phyloP scores from a whole-genome alignment of 2,113 vertebrate species.

The Motacilla alba region DNA sequence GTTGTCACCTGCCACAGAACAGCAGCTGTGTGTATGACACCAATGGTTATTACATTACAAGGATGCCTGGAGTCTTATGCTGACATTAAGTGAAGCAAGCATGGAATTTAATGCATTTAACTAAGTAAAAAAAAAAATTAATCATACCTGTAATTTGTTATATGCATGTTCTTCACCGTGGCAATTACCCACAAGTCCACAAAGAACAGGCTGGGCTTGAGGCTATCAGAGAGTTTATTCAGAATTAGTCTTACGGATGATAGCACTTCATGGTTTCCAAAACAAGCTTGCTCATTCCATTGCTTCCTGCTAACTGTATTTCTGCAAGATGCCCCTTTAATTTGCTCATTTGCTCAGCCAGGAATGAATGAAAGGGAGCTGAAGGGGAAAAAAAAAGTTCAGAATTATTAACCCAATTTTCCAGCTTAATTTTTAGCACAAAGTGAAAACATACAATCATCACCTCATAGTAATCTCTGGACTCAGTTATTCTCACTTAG shows the following conservation, averaged over 20 bases:
- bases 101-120: slow-evolving; percentile 63
- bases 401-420: background rate
- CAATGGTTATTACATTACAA: slow-evolving; percentile 51
- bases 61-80: slow-evolving; percentile 50
- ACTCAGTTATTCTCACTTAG: background rate
- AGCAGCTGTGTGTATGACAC: background rate
- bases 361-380: background rate
- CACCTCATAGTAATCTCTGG: background rate
- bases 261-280: slow-evolving; percentile 14
- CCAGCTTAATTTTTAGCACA: background rate
- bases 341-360: background rate
- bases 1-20: slow-evolving; percentile 17
- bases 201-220: slow-evolving; percentile 54
- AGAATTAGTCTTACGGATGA: slow-evolving; percentile 33
- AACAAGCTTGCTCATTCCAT: slow-evolving; percentile 27
- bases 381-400: background rate
- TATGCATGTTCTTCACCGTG: slow-evolving; percentile 49
- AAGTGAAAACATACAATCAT: background rate
- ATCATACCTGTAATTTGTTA: slow-evolving; percentile 69
- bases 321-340: background rate
- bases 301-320: slow-evolving; percentile 47
- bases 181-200: slow-evolving; percentile 54
- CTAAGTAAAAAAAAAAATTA: background rate
- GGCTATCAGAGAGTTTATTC: slow-evolving; percentile 41
- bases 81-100: slow-evolving; percentile 47